These are phyloP conservation scores for Drosophila triauraria DNA, from an alignment of 1,140 invertebrate species.

Conservation along the genomic window DNA sequence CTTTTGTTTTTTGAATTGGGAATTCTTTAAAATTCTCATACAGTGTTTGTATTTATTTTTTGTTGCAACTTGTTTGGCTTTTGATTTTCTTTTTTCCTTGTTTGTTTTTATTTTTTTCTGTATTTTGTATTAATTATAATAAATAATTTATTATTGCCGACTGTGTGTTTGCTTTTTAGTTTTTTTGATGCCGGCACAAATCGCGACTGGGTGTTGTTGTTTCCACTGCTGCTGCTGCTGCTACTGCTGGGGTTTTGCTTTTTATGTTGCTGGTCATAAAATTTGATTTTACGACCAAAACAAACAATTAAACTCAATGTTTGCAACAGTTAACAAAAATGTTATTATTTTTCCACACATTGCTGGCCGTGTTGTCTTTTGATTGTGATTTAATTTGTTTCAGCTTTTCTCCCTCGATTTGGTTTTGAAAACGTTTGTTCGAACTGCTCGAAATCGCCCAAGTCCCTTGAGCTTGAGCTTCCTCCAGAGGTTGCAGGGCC, in stretches of 20 bases:
- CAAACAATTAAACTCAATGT: conserved; percentile 83
- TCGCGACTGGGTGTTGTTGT: conserved; percentile 41
- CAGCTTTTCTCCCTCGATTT: background rate
- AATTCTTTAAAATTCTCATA: background rate
- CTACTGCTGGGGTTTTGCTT: conserved; percentile 50
- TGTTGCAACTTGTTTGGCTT: background rate
- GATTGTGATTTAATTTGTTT: conserved; percentile 20
- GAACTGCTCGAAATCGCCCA: conserved; percentile 4
- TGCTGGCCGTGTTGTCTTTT: conserved; percentile 23
- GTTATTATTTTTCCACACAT: conserved; percentile 61
- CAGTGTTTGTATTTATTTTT: background rate
- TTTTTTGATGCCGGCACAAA: conserved; percentile 64
- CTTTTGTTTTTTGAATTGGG: conserved; percentile 2
- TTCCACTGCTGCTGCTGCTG: conserved; percentile 49
- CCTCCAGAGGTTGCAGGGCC: conserved; percentile 6
- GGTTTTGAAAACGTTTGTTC: conserved; percentile 2
- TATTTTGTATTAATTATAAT: conserved; percentile 21
- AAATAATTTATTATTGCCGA: conserved; percentile 39
- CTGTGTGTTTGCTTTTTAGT: conserved; percentile 24
- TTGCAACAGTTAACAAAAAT: conserved; percentile 80
- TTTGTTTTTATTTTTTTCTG: background rate
- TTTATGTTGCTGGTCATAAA: conserved; percentile 84
- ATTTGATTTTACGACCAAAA: conserved; percentile 85
- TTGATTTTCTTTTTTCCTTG: conserved; percentile 15
- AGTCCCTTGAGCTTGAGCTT: conserved; percentile 3